A percentile compares a stretch with the other conserved stretches of the same genome.
phyloP scores from a whole-genome alignment of 2,797 vertebrate species.

The Mustela erminea region DNA sequence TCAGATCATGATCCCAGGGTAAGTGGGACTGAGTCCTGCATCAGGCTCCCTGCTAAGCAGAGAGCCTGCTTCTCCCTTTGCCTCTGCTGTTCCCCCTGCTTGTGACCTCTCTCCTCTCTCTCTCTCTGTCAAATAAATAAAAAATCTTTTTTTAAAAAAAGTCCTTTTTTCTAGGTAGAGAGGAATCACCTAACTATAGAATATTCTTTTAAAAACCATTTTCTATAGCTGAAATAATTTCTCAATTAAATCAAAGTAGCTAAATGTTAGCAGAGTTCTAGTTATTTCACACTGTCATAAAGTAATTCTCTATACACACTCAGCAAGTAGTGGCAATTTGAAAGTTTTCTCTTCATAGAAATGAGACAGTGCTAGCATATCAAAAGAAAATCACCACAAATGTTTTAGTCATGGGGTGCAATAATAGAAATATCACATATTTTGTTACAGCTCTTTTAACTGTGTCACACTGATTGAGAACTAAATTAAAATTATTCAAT shows the following conservation, averaged over 20 bases:
- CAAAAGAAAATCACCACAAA: constrained; percentile 23
- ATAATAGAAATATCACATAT: neutral
- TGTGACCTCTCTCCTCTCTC: too few species aligned
- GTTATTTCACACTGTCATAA: constrained; percentile 32
- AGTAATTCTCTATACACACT: neutral
- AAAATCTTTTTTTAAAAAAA: too few species aligned
- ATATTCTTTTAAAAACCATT: constrained; percentile 47
- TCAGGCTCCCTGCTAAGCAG: too few species aligned
- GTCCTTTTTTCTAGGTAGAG: neutral
- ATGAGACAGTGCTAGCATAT: neutral
- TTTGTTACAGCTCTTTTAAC: neutral
- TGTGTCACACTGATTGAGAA: neutral
- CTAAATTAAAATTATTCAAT: constrained; percentile 47
- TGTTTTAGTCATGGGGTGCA: neutral
- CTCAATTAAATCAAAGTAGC: constrained; percentile 59
- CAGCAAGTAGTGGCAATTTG: neutral
- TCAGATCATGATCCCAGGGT: too few species aligned
- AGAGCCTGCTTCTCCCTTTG: too few species aligned
- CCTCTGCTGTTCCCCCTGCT: too few species aligned
- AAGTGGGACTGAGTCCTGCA: too few species aligned
- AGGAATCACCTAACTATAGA: neutral
- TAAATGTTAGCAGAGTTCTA: neutral
- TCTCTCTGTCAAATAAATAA: too few species aligned
- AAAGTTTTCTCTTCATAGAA: constrained; percentile 42
- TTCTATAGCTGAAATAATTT: constrained; percentile 36